phyloP scores from a whole-genome alignment of 2,888 invertebrate genomes.

The Leptopilina drosophilae region DNA sequence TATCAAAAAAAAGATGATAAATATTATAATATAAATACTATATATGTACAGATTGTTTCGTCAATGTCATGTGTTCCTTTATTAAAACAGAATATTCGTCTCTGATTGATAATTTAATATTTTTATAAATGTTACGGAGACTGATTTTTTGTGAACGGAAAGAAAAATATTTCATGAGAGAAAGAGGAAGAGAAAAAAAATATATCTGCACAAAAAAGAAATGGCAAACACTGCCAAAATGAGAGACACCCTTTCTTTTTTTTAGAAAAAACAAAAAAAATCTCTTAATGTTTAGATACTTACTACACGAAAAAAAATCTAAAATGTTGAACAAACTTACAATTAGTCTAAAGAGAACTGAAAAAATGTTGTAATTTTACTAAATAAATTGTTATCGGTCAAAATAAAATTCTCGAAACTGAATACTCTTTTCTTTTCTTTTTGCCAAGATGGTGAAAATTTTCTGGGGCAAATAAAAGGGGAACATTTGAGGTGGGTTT shows the following conservation, averaged over 20 bases:
- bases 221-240: slow-evolving; percentile 25
- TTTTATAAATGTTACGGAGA: slow-evolving; percentile 22
- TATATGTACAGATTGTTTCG: slow-evolving; percentile 9
- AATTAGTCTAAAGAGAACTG: not conserved
- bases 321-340: not conserved
- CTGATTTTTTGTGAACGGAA: slow-evolving; percentile 3
- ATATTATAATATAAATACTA: not conserved
- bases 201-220: not conserved
- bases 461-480: slow-evolving; percentile 29
- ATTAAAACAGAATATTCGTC: not conserved
- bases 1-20: slow-evolving; percentile 5
- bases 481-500: slow-evolving; percentile 3
- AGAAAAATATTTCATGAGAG: not conserved
- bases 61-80: not conserved
- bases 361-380: slow-evolving; percentile 29
- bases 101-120: slow-evolving; percentile 17
- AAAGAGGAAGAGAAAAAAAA: no score
- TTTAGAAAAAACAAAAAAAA: slow-evolving; percentile 1
- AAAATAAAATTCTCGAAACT: slow-evolving; percentile 1
- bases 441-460: not conserved
- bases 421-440: not conserved
- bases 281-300: slow-evolving; percentile 33
- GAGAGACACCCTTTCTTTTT: slow-evolving; percentile 27
- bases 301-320: not conserved
- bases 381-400: slow-evolving; percentile 32